A percentile compares a stretch with the other conserved stretches of the same genome.
Evolutionary conservation across 2,888 invertebrate genomes (phyloP).

Genomic region (Polylopha cassiicola): DNA sequence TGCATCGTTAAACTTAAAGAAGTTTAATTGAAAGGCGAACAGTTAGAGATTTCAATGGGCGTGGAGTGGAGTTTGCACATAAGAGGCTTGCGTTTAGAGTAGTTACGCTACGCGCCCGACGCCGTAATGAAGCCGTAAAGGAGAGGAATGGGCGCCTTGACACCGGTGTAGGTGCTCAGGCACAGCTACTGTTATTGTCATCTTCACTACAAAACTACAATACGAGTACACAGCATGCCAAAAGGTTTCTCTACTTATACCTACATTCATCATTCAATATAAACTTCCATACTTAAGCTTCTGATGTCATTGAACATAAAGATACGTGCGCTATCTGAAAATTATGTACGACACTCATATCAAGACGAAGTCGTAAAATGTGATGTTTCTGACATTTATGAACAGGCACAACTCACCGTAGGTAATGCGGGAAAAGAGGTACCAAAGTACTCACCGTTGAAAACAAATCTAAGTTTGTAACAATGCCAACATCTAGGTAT

Average conservation of each 20-base stretch:
- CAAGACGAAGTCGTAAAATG: too few relatives aligned
- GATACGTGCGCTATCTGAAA: not conserved
- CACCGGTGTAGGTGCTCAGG: constrained; percentile 43
- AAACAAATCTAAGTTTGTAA: constrained; percentile 6
- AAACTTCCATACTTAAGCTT: too few relatives aligned
- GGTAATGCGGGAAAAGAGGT: not conserved
- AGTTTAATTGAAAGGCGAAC: constrained; percentile 41
- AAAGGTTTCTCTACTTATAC: constrained; percentile 32
- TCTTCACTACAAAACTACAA: constrained; percentile 45
- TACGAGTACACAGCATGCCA: constrained; percentile 41
- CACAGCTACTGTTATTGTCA: constrained; percentile 61
- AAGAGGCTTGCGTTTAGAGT: constrained; percentile 37
- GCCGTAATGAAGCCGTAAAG: constrained; percentile 66
- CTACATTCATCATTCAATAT: too few relatives aligned
- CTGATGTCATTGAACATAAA: too few relatives aligned
- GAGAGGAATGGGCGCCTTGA: constrained; percentile 57
- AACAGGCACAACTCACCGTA: not conserved
- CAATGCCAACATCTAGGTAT: constrained; percentile 1
- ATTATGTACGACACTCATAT: too few relatives aligned
- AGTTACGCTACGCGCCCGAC: constrained; percentile 35
- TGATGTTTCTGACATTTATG: too few relatives aligned
- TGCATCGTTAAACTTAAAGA: constrained; percentile 35
- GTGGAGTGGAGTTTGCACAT: constrained; percentile 35
- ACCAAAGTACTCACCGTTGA: not conserved
- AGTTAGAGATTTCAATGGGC: constrained; percentile 36